Conservation (phyloP, 2,888 invertebrate species). For the Hedya salicella region DNA sequence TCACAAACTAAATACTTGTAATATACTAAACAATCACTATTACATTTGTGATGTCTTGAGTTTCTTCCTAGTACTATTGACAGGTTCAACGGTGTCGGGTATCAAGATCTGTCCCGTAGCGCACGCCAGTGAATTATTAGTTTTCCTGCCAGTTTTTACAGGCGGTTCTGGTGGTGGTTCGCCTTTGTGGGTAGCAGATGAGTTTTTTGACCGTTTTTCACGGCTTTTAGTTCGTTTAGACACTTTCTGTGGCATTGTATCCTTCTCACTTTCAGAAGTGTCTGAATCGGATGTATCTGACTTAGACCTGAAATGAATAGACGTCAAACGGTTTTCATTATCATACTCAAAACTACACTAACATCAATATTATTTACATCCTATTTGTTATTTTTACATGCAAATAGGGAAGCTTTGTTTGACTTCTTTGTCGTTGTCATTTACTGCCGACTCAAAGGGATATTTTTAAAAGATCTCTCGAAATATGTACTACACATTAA, state of each 20-base stretch:
- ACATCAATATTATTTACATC: neutral
- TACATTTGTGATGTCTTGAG: constrained; percentile 89
- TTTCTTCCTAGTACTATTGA: constrained; percentile 82
- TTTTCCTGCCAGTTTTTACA: constrained; percentile 88
- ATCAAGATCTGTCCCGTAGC: constrained; percentile 94
- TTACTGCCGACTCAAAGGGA: too few species aligned
- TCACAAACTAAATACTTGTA: neutral
- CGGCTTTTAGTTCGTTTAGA: constrained; percentile 65
- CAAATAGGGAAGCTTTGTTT: too few species aligned
- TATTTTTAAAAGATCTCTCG: too few species aligned
- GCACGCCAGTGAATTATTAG: constrained; percentile 93
- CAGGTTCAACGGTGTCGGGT: constrained; percentile 79
- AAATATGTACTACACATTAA: too few species aligned
- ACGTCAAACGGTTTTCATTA: neutral
- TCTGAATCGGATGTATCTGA: constrained; percentile 70
- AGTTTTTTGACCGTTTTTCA: constrained; percentile 74
- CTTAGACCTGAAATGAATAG: constrained; percentile 61
- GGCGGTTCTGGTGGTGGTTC: constrained; percentile 74
- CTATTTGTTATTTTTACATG: too few species aligned
- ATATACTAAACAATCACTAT: constrained; percentile 54
- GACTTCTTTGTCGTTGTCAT: too few species aligned
- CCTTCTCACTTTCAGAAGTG: constrained; percentile 63
- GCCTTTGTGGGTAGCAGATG: constrained; percentile 68
- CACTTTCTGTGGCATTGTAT: constrained; percentile 74
- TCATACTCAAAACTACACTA: neutral